Base-by-base conservation (phyloP, 2,888 invertebrate species). In the Lymantria dispar region DNA sequence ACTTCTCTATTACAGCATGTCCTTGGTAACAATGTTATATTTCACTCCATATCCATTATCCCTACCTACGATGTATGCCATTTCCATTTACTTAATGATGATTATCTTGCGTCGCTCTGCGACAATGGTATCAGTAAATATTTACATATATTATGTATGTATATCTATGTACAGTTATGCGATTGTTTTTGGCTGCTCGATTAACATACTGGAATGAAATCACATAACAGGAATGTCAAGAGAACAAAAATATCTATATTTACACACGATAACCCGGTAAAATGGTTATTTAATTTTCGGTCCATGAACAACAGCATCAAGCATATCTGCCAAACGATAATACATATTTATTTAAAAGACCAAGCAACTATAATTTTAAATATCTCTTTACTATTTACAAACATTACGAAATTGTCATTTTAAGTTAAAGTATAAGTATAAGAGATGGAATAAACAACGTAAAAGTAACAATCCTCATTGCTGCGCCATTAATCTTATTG, bases 191-290 rank as follows among this genome's bases (percentile, higher is more conserved):
- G 83, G 79, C 78, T 81, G 72, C 68, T 80, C 76, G 76, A 79
- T 83, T 81, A 84, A 83, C 78, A 85, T 64, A 81, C 74, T 83
- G 86, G 83, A 87, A 87, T 87, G 80, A 78, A 85, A 83, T 77
- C 83, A 83, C 85, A 83, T 80, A 88, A 83, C 81, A 80, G 89
- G 90, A 90, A 89, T 90, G 89, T 90, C 60, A 74, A 75, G 78
- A 83, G 75, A 83, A 80, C 76, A 78, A 77, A 69, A 72, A 69
- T 60, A 65, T 58, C 67, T 63, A 54, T 85, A 87, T 86, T 78
- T 87, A 87, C 87, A 88, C 74, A 72, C 72, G 67, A 63, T 68
- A 58, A 60, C 61, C 68, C 68, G 80, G 66, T 62, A 62, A 68
- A 65, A 55, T 57, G 60, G 59, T 60, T 56, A 54, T 58, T 56